Base-by-base conservation (phyloP, 2,113 vertebrate genomes). In the Peromyscus polionotus region DNA sequence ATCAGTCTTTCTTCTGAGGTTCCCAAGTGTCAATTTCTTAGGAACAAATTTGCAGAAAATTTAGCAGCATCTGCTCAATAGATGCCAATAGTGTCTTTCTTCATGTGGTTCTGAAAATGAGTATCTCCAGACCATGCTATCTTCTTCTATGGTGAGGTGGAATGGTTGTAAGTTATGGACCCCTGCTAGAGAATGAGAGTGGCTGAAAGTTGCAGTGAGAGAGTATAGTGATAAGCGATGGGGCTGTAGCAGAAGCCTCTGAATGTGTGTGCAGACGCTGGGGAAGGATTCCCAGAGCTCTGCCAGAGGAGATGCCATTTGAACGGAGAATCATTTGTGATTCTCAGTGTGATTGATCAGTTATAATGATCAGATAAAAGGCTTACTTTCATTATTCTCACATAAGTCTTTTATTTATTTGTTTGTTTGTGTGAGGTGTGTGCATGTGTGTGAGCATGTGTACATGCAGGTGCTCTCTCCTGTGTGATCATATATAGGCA, bases 331-430 rank as follows among this genome's bases (percentile, higher is more conserved):
- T 84, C 8, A 72, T 90, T 92, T 95, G 36, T 33, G 86, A 63
- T 88, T 93, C 90, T 87, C 28, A 39, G 61, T 93, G 72, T 96
- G 67, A 91, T 36, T 90, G 42, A 94, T 88, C 59, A 95, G 16
- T 85, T 93, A 48, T 72, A 45, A 87, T 70, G 57, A 96, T 5
- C 24, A 95, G 92, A 90, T 33, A 95, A 94, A 92, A 87, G n/a
- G 36, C 81, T 96, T 91, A 79, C 14, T 79, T 72, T 87, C 26
- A 61, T 81, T 86, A 57, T 77, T 81, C 0, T 86, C 31, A 51
- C 57, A 42, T 61, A 89, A 81, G 13, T 9, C 28, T 51, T 42
- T 76, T 51, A 73, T 39, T 16, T 3, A 31, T 28, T 10, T 57
- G 12, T 81, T 24, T 39, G 39, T 63, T 84, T 39, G 26, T 42